phyloP scores from a whole-genome alignment of 2,888 invertebrate species.

The Galerucella pusilla region DNA sequence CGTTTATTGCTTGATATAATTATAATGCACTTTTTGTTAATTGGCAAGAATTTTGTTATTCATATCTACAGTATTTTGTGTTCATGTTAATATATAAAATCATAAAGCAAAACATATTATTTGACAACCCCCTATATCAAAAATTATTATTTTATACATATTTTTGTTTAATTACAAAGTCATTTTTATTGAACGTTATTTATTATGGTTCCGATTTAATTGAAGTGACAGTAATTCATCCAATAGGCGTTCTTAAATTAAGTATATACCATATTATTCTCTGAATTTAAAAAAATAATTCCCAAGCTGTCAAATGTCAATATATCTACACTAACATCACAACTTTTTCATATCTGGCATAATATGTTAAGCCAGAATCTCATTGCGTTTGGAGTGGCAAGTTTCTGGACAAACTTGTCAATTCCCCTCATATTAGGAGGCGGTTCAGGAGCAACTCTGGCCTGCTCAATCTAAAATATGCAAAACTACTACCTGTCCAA shows the following conservation, averaged over 20 bases:
- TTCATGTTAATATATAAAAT: conserved; percentile 3
- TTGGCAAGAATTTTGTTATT: conserved; percentile 49
- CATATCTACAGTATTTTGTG: conserved; percentile 2
- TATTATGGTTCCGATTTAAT: neutral
- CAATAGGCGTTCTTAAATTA: neutral
- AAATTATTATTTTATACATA: neutral
- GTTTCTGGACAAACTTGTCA: too few relatives aligned
- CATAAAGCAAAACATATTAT: conserved; percentile 1
- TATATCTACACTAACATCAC: too few relatives aligned
- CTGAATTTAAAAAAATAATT: too few relatives aligned
- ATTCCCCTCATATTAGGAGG: too few relatives aligned
- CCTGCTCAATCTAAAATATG: too few relatives aligned
- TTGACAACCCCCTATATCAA: neutral
- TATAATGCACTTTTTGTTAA: conserved; percentile 47
- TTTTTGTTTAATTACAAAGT: neutral
- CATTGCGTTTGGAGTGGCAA: too few relatives aligned
- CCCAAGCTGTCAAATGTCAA: too few relatives aligned
- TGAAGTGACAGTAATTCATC: neutral
- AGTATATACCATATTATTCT: too few relatives aligned
- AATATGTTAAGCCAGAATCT: too few relatives aligned
- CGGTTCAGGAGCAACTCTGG: too few relatives aligned
- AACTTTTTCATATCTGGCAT: too few relatives aligned
- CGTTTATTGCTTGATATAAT: conserved; percentile 45
- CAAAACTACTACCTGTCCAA: too few relatives aligned
- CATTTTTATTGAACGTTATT: neutral